Base-by-base conservation (phyloP, 2,888 invertebrate species). In the Elegia similella region DNA sequence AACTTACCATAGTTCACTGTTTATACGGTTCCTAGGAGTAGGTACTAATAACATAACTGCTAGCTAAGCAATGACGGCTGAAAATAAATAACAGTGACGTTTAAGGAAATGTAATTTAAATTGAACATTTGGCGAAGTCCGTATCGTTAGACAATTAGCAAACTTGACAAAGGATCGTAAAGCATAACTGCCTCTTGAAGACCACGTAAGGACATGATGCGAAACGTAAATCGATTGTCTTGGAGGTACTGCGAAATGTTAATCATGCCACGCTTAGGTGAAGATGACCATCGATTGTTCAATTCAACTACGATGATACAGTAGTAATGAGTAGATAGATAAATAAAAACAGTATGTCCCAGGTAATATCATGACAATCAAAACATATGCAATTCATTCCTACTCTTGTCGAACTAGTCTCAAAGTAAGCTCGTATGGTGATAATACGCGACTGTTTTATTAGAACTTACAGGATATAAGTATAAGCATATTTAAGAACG, bases 151-250 rank as follows among this genome's bases (percentile, higher is more conserved):
- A 73, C 80, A 78, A 82, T 84, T 86, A 84, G 82, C 76, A 57
- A 80, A 76, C 63, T 68, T 66, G 60, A 90, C 90, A 91, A 91
- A 89, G 81, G 81, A 84, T 87, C 90, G 88, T 90, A 83, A 89
- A 84, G 73, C 61, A 68, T 87, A 75, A 90, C 76, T 83, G 76
- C 79, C 84, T 65, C 74, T 84, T 85, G 82, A 86, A 80, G 67
- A 69, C 75, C 82, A 61, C 64, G 59, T 76, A 83, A 84, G 81
- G 88, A 74, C 67, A 75, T 78, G 78, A 82, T 80, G 81, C 76
- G 77, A 76, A 78, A 76, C 70, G 73, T 74, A 73, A 79, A 82
- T 74, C 62, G 66, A 70, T 60, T 61, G 62, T 59, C 62, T 63
- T 29, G 65, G 62, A 64, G 62, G 72, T 75, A 77, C 73, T 79